Evolutionary conservation across 1,140 invertebrate genomes (phyloP).

Genomic region (Phymorhynchus buccinoides): DNA sequence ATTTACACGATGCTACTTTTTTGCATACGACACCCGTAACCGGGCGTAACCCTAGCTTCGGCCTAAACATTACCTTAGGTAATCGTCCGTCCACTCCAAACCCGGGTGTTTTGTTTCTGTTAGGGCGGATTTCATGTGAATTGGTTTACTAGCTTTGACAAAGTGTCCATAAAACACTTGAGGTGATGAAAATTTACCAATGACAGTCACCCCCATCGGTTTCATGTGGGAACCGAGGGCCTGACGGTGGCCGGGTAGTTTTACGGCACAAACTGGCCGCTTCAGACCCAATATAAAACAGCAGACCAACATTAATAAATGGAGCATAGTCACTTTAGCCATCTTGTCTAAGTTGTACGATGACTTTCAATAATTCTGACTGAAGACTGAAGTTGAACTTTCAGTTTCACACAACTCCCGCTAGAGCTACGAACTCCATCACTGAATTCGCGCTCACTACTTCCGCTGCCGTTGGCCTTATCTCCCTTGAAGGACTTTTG

Average conservation of each 20-base stretch:
- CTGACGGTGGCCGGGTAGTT: not conserved
- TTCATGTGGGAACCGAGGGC: constrained; percentile 49
- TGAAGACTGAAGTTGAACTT: no score
- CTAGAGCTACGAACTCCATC: no score
- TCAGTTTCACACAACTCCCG: no score
- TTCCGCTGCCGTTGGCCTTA: no score
- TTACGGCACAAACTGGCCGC: not conserved
- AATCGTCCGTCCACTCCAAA: constrained; percentile 69
- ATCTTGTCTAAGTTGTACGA: no score
- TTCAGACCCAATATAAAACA: not conserved
- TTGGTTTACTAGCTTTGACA: constrained; percentile 52
- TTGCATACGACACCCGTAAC: no score
- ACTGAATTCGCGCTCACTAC: no score
- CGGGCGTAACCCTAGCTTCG: constrained; percentile 1
- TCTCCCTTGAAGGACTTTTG: no score
- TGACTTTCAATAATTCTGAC: no score
- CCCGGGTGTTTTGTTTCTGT: constrained; percentile 57
- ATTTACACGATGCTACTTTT: no score
- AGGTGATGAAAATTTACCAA: constrained; percentile 58
- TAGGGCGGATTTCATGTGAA: constrained; percentile 59
- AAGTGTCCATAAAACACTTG: constrained; percentile 61
- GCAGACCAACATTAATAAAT: not conserved
- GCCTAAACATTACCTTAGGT: constrained; percentile 54
- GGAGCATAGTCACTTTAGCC: not conserved
- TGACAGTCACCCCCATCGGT: constrained; percentile 43